Conservation (phyloP, 2,888 invertebrate genomes). For the Bibio marci region DNA sequence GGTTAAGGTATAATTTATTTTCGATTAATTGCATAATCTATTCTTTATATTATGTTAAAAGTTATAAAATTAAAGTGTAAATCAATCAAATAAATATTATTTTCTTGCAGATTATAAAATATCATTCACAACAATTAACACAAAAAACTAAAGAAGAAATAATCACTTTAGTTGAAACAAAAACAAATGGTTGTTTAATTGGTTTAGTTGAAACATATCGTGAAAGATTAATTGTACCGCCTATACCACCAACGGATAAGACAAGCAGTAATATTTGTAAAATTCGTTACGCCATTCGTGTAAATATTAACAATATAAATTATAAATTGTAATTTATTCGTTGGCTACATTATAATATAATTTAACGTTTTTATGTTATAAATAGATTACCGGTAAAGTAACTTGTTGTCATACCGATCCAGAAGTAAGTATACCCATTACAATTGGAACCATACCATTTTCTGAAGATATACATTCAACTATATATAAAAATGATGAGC, state of each 20-base stretch:
- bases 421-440: slow-evolving; percentile 18
- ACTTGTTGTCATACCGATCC: slow-evolving; percentile 21
- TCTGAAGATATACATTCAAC: slow-evolving; percentile 40
- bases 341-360: no score
- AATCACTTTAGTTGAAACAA: slow-evolving; percentile 1
- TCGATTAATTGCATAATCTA: neutral
- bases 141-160: neutral
- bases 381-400: slow-evolving; percentile 6
- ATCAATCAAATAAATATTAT: no score
- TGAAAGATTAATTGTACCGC: neutral
- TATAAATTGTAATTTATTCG: no score
- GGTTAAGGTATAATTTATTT: slow-evolving; percentile 1
- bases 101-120: no score
- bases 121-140: neutral
- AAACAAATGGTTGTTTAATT: neutral
- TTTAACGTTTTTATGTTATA: neutral
- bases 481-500: slow-evolving; percentile 4
- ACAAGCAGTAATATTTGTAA: neutral
- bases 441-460: slow-evolving; percentile 20
- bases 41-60: neutral
- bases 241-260: neutral
- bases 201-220: neutral
- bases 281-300: neutral
- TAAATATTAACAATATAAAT: neutral
- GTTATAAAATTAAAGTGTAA: neutral